Conservation (phyloP, 2,888 invertebrate species). For the Agonopterix heracliana region DNA sequence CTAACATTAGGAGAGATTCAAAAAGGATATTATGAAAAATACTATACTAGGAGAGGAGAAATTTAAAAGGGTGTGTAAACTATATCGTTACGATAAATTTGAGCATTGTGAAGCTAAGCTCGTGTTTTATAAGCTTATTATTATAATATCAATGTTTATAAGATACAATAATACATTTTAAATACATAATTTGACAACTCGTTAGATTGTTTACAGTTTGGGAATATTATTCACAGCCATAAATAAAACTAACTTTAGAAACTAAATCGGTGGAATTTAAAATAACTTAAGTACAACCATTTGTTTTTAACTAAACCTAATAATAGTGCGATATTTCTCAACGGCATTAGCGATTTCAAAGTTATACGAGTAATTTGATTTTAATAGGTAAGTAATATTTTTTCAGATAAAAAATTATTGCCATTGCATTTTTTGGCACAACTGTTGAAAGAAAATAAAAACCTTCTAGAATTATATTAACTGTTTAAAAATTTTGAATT, state of each 20-base stretch:
- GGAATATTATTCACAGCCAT: slow-evolving; percentile 7
- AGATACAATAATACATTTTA: not conserved
- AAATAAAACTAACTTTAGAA: slow-evolving; percentile 5
- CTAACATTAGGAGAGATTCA: not conserved
- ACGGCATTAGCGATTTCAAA: not conserved
- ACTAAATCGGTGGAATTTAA: not conserved
- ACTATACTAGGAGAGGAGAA: slow-evolving; percentile 28
- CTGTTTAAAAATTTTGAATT: not conserved
- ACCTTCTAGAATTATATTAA: not conserved
- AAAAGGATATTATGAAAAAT: not conserved
- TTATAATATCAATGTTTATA: slow-evolving; percentile 42
- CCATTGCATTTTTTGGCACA: slow-evolving; percentile 10
- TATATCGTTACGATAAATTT: slow-evolving; percentile 32
- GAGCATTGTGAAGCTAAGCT: slow-evolving; percentile 66
- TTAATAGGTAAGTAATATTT: not conserved
- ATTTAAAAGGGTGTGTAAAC: slow-evolving; percentile 24
- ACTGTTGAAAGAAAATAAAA: slow-evolving; percentile 7
- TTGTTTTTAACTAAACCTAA: not conserved
- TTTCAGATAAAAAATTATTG: slow-evolving; percentile 6
- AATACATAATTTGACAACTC: slow-evolving; percentile 23
- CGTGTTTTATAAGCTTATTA: slow-evolving; percentile 50
- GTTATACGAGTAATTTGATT: not conserved
- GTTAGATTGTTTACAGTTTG: too few species aligned
- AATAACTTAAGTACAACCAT: not conserved
- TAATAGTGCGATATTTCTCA: not conserved